Percentiles rank a stretch among this genome's conserved stretches.
Conservation (phyloP, 2,113 vertebrate genomes). For the Rhagologus leucostigma region DNA sequence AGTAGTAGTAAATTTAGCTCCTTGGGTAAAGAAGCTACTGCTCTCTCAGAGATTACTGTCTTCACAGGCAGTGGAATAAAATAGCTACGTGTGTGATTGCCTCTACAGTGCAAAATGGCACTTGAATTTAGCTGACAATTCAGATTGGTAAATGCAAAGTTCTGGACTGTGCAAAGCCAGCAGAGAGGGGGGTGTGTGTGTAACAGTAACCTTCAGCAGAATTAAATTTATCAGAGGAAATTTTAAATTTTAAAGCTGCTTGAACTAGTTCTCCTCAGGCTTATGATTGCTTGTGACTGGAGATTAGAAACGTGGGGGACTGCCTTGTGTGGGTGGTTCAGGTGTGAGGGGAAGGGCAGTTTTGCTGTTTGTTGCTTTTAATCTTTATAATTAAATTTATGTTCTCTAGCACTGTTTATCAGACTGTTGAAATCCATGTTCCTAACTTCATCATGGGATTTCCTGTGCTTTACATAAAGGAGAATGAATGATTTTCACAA, state of each 20-base stretch:
- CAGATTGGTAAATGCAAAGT: neutral
- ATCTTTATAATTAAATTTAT: neutral
- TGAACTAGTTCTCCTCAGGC: neutral
- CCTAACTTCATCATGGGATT: neutral
- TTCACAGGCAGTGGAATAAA: neutral
- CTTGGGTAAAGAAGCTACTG: neutral
- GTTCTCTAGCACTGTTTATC: neutral
- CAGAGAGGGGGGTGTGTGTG: neutral
- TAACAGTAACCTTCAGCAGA: neutral
- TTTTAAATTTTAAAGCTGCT: neutral
- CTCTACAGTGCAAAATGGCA: neutral
- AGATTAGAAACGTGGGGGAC: neutral
- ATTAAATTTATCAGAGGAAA: neutral
- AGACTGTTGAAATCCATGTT: neutral
- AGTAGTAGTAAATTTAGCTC: constrained; percentile 6
- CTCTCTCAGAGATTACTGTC: neutral
- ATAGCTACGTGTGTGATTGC: neutral
- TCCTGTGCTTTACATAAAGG: neutral
- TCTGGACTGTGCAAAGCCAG: neutral
- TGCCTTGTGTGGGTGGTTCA: neutral
- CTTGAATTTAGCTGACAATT: neutral
- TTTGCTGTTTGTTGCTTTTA: neutral
- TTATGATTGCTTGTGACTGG: neutral
- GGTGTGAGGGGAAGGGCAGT: neutral
- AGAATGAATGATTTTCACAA: neutral